These are phyloP conservation scores for Catharus minimus DNA, from an alignment of 2,113 vertebrate genomes.

Conservation along the genomic window DNA sequence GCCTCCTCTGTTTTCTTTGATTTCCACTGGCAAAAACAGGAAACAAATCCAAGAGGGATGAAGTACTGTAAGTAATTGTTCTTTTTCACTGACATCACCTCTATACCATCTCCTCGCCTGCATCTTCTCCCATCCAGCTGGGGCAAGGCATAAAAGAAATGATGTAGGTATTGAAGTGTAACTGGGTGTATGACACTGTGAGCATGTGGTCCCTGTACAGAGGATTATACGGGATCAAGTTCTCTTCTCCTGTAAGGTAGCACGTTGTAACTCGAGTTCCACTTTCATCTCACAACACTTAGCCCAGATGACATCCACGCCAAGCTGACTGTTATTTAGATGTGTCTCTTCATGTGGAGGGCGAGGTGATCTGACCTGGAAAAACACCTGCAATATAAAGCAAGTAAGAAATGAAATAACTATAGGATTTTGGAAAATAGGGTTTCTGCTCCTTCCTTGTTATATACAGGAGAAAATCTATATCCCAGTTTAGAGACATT, in stretches of 20 bases:
- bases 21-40: constrained; percentile 69
- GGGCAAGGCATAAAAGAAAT: constrained; percentile 79
- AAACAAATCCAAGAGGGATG: constrained; percentile 63
- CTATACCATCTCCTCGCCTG: constrained; percentile 46
- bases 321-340: constrained; percentile 74
- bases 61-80: constrained; percentile 63
- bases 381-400: constrained; percentile 88
- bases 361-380: constrained; percentile 97
- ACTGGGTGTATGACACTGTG: constrained; percentile 74
- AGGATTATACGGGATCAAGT: constrained; percentile 71
- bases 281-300: constrained; percentile 62
- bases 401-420: constrained; percentile 20
- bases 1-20: constrained; percentile 60
- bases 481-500: neutral
- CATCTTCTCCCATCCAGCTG: constrained; percentile 74
- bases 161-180: constrained; percentile 69
- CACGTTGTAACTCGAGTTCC: constrained; percentile 65
- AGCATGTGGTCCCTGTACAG: constrained; percentile 73
- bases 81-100: constrained; percentile 67
- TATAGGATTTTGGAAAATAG: neutral
- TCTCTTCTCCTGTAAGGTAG: constrained; percentile 72
- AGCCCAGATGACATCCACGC: constrained; percentile 47
- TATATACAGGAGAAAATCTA: neutral
- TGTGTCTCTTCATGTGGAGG: constrained; percentile 98
- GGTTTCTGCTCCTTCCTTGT: neutral